Evolutionary conservation across 2,797 vertebrate species (phyloP), one percentile per base, ranked within the genome.

Genomic region (Tolypeutes matacus): DNA sequence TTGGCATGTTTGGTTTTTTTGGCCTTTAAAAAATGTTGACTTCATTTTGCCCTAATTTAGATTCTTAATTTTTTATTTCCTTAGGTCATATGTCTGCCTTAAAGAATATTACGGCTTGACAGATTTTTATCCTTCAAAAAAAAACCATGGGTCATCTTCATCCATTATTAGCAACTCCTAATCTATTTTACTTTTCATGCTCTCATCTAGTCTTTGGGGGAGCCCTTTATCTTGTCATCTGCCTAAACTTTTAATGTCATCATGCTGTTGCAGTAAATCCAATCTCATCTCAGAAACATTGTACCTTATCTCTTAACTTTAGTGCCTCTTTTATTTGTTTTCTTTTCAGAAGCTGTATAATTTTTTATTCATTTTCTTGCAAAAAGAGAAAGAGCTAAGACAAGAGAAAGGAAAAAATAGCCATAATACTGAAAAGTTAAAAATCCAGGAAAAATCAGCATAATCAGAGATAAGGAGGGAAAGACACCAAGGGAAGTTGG

Each of bases 291-390:
- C 23, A 53, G 42, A 91, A 91, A 91, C 7, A 31, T 56, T 56
- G 53, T n/a, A 8, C 2, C 11, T 39, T 46, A 27, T 83, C 34
- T 82, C 25, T 82, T 84, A 69, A 39, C 14, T 78, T 83, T 11
- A n/a, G 39, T 36, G 14, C 5, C 12, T 49, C 36, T 25, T 85
- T 86, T 60, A 23, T 27, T n/a, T 53, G 5, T 69, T 84, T 90
- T 86, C 34, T 91, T 88, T 93, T 49, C 77, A 78, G 20, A 83
- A 93, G 34, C 13, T 88, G 49, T 34, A 56, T 56, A 56, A 15
- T 17, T 18, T 56, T 56, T 56, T 56, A 56, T 56, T 56, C 53
- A 6, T 65, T 12, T 25, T 67, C 29, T 34, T n/a, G 17, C 65
- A 65, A 58, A 72, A 83, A 65, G 21, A n/a, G 11, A 83, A 12